phyloP scores from a whole-genome alignment of 2,797 vertebrate species.

The Clarias fuscus region DNA sequence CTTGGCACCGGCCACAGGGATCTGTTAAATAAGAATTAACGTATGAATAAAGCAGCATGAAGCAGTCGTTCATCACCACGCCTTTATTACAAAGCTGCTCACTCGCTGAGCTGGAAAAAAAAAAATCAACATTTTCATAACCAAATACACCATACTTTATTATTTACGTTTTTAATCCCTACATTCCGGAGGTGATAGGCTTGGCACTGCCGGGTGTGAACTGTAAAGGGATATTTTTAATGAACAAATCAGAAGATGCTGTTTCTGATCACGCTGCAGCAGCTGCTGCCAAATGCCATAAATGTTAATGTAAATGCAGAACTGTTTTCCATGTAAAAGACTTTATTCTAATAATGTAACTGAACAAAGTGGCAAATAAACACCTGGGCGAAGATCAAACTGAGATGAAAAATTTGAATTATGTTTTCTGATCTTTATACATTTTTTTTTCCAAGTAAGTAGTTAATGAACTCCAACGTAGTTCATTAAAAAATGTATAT shows the following conservation, averaged over 20 bases:
- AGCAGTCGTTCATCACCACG: slow-evolving; percentile 27
- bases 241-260: slow-evolving; percentile 19
- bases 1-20: slow-evolving; percentile 37
- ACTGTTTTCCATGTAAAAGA: background rate
- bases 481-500: too few relatives aligned
- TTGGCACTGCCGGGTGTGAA: background rate
- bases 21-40: slow-evolving; percentile 32
- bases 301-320: background rate
- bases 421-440: too few relatives aligned
- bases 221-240: slow-evolving; percentile 20
- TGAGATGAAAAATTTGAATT: too few relatives aligned
- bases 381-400: background rate
- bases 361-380: background rate
- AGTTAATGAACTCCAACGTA: background rate
- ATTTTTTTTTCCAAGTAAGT: background rate
- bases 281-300: background rate
- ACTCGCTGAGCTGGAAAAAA: background rate
- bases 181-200: background rate
- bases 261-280: background rate
- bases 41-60: slow-evolving; percentile 11
- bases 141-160: background rate
- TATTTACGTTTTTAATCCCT: background rate
- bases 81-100: slow-evolving; percentile 57
- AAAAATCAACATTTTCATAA: slow-evolving; percentile 11
- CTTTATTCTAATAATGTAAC: background rate